A percentile compares a stretch with the other conserved stretches of the same genome.
phyloP scores from a whole-genome alignment of 2,113 vertebrate genomes.

The Motacilla tschutschensis region DNA sequence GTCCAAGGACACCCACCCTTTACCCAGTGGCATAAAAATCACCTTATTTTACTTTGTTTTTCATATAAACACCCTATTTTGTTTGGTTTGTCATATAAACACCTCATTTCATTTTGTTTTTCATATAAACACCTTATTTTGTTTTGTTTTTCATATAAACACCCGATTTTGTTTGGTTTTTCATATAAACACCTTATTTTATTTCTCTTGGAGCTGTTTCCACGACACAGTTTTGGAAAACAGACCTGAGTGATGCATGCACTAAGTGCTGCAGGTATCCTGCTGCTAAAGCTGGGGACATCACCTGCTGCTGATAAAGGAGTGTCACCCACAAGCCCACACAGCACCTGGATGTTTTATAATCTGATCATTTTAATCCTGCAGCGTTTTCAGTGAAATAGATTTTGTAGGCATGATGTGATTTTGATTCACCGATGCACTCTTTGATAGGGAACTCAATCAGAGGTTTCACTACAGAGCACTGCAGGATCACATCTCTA shows the following conservation, averaged over 20 bases:
- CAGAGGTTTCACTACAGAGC: neutral
- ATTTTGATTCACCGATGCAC: constrained; percentile 8
- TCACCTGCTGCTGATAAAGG: constrained; percentile 28
- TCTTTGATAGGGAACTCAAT: neutral
- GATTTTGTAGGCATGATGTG: constrained; percentile 1
- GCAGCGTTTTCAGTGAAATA: neutral
- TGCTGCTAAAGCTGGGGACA: constrained; percentile 18
- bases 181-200: neutral
- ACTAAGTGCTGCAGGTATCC: neutral
- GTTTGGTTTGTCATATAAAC: neutral
- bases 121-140: neutral
- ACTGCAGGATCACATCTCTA: neutral
- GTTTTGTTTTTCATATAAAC: neutral
- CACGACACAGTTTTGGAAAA: constrained; percentile 29
- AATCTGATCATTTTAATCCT: constrained; percentile 39
- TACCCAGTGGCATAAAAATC: neutral
- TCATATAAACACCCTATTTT: neutral
- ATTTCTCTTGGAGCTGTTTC: constrained; percentile 25
- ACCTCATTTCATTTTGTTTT: neutral
- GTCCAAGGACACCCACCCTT: neutral
- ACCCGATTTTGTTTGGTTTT: constrained; percentile 7
- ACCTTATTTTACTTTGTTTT: too few relatives aligned
- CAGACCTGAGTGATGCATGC: neutral
- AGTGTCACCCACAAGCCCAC: constrained; percentile 25
- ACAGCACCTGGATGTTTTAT: neutral